Percentiles rank a stretch among this genome's conserved stretches.
Conservation (phyloP, 2,797 vertebrate species). For the Gymnoscopelus microlampas region DNA sequence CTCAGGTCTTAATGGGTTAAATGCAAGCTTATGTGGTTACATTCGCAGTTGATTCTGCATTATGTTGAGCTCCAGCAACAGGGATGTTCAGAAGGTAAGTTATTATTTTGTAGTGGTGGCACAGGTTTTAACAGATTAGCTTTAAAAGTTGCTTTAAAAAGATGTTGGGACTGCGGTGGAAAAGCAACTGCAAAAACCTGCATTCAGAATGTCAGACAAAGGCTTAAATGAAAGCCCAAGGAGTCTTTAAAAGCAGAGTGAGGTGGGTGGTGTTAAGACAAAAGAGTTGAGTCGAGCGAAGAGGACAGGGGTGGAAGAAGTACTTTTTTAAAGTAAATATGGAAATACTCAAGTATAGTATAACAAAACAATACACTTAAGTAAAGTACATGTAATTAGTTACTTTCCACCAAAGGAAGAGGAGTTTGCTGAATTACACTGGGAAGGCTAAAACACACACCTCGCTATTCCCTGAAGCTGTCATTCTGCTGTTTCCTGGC, state of each 20-base stretch:
- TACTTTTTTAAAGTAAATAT: too few relatives aligned
- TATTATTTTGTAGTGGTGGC: not conserved
- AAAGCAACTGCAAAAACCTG: not conserved
- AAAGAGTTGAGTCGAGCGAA: not conserved
- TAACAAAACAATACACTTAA: too few relatives aligned
- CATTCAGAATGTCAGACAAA: not conserved
- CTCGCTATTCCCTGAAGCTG: not conserved
- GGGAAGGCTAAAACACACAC: not conserved
- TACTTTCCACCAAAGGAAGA: not conserved
- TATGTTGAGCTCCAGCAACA: not conserved
- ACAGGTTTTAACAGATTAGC: not conserved
- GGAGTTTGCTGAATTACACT: not conserved
- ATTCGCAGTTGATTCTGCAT: not conserved
- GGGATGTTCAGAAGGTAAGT: not conserved
- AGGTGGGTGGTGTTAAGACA: not conserved
- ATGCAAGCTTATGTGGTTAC: conserved; percentile 3
- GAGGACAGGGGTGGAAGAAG: too few relatives aligned
- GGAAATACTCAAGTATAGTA: too few relatives aligned
- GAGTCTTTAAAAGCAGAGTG: not conserved
- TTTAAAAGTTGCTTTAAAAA: not conserved
- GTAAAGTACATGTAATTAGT: too few relatives aligned
- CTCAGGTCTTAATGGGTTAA: not conserved
- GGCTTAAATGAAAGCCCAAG: conserved; percentile 5
- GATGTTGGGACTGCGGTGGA: not conserved
- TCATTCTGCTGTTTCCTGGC: not conserved